phyloP scores from a whole-genome alignment of 2,113 vertebrate species.

The Geococcyx californianus region DNA sequence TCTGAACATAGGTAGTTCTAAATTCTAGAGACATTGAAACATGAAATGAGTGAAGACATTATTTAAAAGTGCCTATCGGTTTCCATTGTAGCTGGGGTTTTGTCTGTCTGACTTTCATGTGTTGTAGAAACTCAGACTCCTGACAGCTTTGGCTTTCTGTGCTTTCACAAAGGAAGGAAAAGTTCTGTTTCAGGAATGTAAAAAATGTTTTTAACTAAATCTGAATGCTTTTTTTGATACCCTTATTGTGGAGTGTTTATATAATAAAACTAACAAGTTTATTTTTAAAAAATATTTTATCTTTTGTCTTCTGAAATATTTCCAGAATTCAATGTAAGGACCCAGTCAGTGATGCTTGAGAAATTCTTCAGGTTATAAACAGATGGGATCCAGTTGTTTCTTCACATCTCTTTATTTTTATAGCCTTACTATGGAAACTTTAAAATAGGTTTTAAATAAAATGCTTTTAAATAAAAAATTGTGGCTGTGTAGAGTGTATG shows the following conservation, averaged over 20 bases:
- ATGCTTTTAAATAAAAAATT: background rate
- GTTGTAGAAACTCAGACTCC: background rate
- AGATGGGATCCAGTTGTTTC: background rate
- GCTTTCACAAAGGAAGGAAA: background rate
- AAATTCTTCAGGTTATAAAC: background rate
- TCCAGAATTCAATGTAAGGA: background rate
- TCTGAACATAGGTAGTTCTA: background rate
- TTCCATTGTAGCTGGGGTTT: background rate
- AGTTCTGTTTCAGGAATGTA: background rate
- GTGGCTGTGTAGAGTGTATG: background rate
- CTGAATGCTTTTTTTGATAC: background rate
- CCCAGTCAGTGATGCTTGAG: background rate
- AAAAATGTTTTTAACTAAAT: conserved; percentile 9
- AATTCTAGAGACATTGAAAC: background rate
- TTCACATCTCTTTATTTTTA: background rate
- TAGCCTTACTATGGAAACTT: conserved; percentile 17
- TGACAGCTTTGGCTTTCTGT: background rate
- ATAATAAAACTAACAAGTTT: background rate
- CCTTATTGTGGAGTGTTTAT: background rate
- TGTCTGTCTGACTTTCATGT: background rate
- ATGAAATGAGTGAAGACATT: background rate
- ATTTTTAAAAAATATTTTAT: background rate
- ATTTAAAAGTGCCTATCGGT: background rate
- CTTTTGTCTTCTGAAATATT: background rate
- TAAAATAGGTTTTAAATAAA: background rate